Conservation (phyloP, 2,888 invertebrate genomes). For the Reticulitermes lucifugus region DNA sequence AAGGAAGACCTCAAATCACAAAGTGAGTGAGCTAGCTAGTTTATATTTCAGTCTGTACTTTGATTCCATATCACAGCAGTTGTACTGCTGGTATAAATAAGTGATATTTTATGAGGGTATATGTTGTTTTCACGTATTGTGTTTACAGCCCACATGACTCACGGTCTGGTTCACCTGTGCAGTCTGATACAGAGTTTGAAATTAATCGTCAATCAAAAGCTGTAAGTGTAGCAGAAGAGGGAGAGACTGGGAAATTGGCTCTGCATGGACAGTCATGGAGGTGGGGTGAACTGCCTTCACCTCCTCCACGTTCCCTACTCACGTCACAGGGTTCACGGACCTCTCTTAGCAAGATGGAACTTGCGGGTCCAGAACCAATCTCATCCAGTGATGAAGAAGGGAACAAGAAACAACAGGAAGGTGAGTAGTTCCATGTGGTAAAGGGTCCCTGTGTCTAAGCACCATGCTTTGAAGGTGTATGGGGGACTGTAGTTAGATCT, state of each 20-base stretch:
- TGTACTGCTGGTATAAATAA: no score
- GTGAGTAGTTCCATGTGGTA: slow-evolving; percentile 48
- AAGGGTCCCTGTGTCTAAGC: not conserved
- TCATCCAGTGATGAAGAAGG: slow-evolving; percentile 64
- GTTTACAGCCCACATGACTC: slow-evolving; percentile 65
- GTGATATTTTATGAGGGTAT: no score
- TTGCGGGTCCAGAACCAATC: slow-evolving; percentile 54
- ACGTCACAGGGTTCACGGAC: slow-evolving; percentile 43
- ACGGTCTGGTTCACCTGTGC: slow-evolving; percentile 85
- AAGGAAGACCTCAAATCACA: no score
- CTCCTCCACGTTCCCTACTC: slow-evolving; percentile 62
- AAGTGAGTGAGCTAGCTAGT: no score
- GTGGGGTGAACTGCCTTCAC: slow-evolving; percentile 88
- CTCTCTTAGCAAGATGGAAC: slow-evolving; percentile 46
- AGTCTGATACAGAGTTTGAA: slow-evolving; percentile 96
- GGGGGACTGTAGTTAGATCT: not conserved
- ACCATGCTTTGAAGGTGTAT: no score
- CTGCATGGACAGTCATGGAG: slow-evolving; percentile 80
- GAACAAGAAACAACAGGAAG: slow-evolving; percentile 57
- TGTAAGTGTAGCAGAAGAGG: slow-evolving; percentile 61
- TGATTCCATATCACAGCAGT: no score
- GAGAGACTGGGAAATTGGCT: slow-evolving; percentile 59
- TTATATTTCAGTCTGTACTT: no score
- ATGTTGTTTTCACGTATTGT: not conserved
- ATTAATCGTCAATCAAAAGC: slow-evolving; percentile 59